Percentiles rank a stretch among this genome's conserved stretches.
These are phyloP conservation scores for Lampropteryx suffumata DNA, from an alignment of 2,888 invertebrate species.

Conservation along the genomic window DNA sequence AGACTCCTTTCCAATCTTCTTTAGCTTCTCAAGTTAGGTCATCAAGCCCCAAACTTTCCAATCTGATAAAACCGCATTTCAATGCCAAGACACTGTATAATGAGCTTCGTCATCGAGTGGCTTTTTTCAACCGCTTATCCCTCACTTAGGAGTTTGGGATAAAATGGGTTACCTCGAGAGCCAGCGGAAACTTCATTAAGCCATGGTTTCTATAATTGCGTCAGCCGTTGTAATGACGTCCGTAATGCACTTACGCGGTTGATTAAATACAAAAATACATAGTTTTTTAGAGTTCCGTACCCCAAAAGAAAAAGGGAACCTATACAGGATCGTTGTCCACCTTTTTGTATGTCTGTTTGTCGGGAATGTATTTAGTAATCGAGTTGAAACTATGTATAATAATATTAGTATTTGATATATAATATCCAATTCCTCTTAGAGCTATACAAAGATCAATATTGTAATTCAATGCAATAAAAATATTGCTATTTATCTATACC, in stretches of 20 bases:
- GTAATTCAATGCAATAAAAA: too few relatives aligned
- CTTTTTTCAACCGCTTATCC: constrained; percentile 33
- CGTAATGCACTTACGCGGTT: not conserved
- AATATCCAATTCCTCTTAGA: too few relatives aligned
- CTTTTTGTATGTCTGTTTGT: too few relatives aligned
- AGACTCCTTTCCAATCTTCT: not conserved
- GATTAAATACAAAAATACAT: too few relatives aligned
- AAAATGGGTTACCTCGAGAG: constrained; percentile 34
- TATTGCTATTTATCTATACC: too few relatives aligned
- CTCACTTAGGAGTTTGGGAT: constrained; percentile 32
- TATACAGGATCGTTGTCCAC: too few relatives aligned
- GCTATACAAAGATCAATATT: too few relatives aligned
- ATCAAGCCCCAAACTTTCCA: constrained; percentile 27
- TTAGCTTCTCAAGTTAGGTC: constrained; percentile 13
- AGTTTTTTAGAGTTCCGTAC: too few relatives aligned
- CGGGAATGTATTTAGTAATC: too few relatives aligned
- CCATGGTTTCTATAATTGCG: not conserved
- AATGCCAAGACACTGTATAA: constrained; percentile 31
- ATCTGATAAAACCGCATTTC: constrained; percentile 35
- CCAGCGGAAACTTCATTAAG: constrained; percentile 23
- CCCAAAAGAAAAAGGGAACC: too few relatives aligned
- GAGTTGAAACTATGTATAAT: too few relatives aligned
- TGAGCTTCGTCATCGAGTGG: constrained; percentile 37
- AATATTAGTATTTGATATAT: too few relatives aligned
- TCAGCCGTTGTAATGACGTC: not conserved